Evolutionary conservation across 1,140 invertebrate species (phyloP).

Genomic region (Bombus difficillimus): DNA sequence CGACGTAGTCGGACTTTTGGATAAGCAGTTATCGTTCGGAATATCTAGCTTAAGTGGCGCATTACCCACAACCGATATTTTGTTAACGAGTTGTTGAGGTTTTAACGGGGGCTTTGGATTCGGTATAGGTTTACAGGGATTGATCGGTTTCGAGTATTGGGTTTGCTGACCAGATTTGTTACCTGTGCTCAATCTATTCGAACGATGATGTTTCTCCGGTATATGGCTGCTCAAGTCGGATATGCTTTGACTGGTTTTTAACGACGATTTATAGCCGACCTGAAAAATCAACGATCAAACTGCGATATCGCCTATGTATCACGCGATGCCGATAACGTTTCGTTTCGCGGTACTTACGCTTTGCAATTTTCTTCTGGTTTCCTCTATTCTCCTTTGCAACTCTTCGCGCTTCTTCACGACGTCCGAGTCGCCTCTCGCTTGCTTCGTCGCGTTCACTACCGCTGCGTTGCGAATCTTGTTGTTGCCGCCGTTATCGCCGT

Average conservation of each 20-base stretch:
- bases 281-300: constrained; percentile 74
- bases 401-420: constrained; percentile 91
- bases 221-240: constrained; percentile 87
- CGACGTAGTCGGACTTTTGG: constrained; percentile 76
- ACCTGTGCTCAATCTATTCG: constrained; percentile 77
- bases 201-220: constrained; percentile 83
- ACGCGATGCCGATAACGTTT: too few species aligned
- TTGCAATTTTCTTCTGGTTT: constrained; percentile 93
- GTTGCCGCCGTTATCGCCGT: constrained; percentile 67
- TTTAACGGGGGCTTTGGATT: constrained; percentile 76
- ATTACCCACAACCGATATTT: constrained; percentile 73
- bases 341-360: constrained; percentile 86
- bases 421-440: constrained; percentile 85
- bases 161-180: constrained; percentile 72
- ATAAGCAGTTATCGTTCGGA: constrained; percentile 71
- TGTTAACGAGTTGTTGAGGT: constrained; percentile 75
- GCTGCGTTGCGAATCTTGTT: constrained; percentile 80
- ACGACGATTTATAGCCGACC: constrained; percentile 88
- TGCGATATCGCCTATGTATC: not conserved
- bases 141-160: constrained; percentile 79
- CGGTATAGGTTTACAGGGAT: constrained; percentile 75
- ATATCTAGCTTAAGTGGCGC: constrained; percentile 70
- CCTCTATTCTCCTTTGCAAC: constrained; percentile 91
- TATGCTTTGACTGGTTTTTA: constrained; percentile 93
- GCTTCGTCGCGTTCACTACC: constrained; percentile 84